Evolutionary conservation across 2,888 invertebrate species (phyloP).

Genomic region (Choreutis nemorana): DNA sequence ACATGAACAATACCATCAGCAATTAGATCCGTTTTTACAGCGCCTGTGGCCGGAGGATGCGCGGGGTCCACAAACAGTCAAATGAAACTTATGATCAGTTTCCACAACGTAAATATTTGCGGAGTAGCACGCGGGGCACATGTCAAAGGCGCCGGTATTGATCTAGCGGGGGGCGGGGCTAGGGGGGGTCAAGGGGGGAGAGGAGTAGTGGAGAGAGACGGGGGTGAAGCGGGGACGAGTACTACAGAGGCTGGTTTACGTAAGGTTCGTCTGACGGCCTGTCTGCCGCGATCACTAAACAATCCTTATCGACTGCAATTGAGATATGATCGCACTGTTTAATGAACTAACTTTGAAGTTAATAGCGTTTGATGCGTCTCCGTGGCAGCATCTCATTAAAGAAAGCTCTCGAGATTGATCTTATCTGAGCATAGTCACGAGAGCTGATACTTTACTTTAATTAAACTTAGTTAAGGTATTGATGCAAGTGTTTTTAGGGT

Average conservation of each 20-base stretch:
- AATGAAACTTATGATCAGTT: constrained; percentile 60
- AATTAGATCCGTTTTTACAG: constrained; percentile 27
- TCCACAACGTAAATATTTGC: constrained; percentile 63
- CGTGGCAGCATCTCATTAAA: too few species aligned
- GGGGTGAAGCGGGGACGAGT: constrained; percentile 24
- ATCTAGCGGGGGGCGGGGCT: constrained; percentile 39
- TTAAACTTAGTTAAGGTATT: too few species aligned
- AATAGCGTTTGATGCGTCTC: too few species aligned
- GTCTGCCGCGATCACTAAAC: constrained; percentile 60
- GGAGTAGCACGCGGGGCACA: constrained; percentile 55
- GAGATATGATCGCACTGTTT: constrained; percentile 33
- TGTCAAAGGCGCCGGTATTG: constrained; percentile 65
- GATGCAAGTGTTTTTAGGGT: too few species aligned
- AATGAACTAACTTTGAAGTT: constrained; percentile 37
- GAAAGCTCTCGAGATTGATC: too few species aligned
- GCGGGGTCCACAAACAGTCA: constrained; percentile 28
- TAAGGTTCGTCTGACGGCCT: constrained; percentile 59
- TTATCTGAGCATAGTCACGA: too few species aligned
- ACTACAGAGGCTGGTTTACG: constrained; percentile 53
- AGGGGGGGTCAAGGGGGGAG: constrained; percentile 11
- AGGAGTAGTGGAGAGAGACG: constrained; percentile 11
- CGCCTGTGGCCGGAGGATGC: constrained; percentile 10
- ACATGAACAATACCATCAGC: constrained; percentile 14
- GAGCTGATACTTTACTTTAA: too few species aligned
- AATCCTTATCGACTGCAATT: constrained; percentile 41